Evolutionary conservation across 2,113 vertebrate genomes (phyloP).

Genomic region (Brienomyrus brachyistius): DNA sequence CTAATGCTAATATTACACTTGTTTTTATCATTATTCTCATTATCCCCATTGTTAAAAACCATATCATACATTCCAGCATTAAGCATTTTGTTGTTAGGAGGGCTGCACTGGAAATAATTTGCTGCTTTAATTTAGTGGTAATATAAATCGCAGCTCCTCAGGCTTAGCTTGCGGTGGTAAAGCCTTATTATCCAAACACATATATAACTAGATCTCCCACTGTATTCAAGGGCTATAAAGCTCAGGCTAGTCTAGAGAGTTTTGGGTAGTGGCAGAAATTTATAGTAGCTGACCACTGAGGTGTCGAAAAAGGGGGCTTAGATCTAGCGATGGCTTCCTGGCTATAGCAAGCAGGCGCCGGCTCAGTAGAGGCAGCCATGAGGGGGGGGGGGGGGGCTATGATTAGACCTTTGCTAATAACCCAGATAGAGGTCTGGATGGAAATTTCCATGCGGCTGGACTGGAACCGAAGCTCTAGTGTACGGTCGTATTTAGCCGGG

Average conservation of each 20-base stretch:
- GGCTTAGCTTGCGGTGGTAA: not conserved
- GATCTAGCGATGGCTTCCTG: not conserved
- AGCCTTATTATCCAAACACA: not conserved
- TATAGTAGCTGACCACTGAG: not conserved
- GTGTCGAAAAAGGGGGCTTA: not conserved
- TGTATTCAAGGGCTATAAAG: not conserved
- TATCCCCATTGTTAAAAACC: not conserved
- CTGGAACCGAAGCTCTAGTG: not conserved
- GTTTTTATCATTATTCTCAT: slow-evolving; percentile 7
- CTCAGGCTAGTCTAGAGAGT: not conserved
- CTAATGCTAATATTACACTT: not conserved
- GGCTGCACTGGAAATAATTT: not conserved
- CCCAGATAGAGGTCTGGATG: not conserved
- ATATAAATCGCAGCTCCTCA: not conserved
- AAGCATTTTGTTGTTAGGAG: not conserved
- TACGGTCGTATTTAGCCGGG: not conserved
- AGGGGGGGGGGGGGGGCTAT: not conserved
- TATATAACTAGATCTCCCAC: not conserved
- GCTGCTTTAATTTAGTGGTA: not conserved
- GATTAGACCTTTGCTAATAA: slow-evolving; percentile 12
- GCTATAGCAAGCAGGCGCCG: not conserved
- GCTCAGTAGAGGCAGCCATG: not conserved
- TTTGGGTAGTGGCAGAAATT: not conserved
- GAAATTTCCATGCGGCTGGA: not conserved
- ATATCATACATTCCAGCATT: not conserved